Conservation (phyloP, 2,113 vertebrate genomes). For the Ptyas mucosa region DNA sequence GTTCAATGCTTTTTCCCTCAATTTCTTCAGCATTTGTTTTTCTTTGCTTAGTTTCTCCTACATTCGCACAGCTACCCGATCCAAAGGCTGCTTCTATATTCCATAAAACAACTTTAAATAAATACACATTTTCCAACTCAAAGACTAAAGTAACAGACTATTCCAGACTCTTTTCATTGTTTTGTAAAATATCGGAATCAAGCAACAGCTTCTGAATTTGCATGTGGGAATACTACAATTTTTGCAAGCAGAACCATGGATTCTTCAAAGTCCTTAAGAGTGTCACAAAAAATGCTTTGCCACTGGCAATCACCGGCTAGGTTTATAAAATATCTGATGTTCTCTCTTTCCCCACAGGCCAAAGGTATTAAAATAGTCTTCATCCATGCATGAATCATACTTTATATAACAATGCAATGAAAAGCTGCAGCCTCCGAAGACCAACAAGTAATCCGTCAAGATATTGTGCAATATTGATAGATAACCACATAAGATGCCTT, state of each 20-base stretch:
- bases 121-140: not conserved
- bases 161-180: not conserved
- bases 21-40: not conserved
- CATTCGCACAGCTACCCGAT: not conserved
- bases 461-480: not conserved
- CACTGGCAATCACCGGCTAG: not conserved
- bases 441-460: not conserved
- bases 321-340: not conserved
- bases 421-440: not conserved
- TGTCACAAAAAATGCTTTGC: not conserved
- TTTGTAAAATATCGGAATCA: not conserved
- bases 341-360: not conserved
- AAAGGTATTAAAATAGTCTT: slow-evolving; percentile 10
- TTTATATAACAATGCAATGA: slow-evolving; percentile 2
- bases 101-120: not conserved
- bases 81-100: not conserved
- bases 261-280: not conserved
- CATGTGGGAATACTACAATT: not conserved
- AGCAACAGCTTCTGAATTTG: not conserved
- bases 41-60: not conserved
- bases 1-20: not conserved
- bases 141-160: not conserved
- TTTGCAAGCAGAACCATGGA: not conserved
- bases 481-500: not conserved
- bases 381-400: slow-evolving; percentile 7